These are phyloP conservation scores for Salpingus planirostris DNA, from an alignment of 2,888 invertebrate genomes.

Conservation along the genomic window DNA sequence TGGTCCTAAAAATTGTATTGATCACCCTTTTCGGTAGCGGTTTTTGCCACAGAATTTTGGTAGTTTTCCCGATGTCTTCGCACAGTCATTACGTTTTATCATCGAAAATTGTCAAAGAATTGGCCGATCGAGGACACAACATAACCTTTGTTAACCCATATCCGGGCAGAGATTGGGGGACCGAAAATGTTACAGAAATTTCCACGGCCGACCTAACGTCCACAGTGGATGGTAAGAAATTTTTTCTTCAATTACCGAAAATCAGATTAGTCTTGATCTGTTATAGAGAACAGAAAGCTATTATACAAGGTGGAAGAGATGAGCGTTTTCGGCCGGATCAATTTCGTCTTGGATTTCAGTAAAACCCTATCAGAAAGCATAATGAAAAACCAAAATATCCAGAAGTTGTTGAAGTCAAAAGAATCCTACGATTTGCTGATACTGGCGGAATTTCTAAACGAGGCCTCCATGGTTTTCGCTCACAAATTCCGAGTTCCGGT, in stretches of 20 bases:
- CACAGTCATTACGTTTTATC: constrained; percentile 28
- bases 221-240: neutral
- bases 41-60: constrained; percentile 25
- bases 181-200: neutral
- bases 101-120: constrained; percentile 24
- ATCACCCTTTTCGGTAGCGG: too few species aligned
- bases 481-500: constrained; percentile 30
- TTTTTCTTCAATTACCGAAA: neutral
- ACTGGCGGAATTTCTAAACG: constrained; percentile 41
- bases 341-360: neutral
- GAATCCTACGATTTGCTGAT: constrained; percentile 33
- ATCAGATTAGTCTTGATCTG: neutral
- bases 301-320: neutral
- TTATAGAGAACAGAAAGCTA: neutral
- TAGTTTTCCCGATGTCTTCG: constrained; percentile 24
- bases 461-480: constrained; percentile 38
- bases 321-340: neutral
- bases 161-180: constrained; percentile 21
- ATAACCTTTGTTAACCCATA: constrained; percentile 33
- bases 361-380: constrained; percentile 6
- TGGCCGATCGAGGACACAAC: constrained; percentile 40
- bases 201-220: neutral
- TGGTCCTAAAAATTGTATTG: too few species aligned
- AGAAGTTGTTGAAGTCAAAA: constrained; percentile 26
- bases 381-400: constrained; percentile 34